A percentile compares a stretch with the other conserved stretches of the same genome.
These are phyloP conservation scores for Glaucomys volans DNA, from an alignment of 2,113 vertebrate species.

Conservation along the genomic window DNA sequence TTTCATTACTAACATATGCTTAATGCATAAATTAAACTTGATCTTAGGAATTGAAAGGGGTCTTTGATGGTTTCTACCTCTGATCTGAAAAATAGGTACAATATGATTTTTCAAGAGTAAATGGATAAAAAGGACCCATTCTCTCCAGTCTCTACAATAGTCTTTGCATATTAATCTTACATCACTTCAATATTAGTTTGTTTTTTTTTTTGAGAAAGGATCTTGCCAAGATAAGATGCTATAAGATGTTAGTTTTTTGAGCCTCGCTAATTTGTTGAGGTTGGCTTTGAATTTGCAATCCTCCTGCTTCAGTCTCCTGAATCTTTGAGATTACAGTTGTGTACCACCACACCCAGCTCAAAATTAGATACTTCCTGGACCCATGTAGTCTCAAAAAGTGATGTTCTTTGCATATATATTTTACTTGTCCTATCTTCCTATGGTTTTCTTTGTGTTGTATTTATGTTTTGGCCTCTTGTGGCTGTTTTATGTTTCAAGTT, in stretches of 20 bases:
- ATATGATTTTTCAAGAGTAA: not conserved
- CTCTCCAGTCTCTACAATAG: not conserved
- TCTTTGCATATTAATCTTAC: not conserved
- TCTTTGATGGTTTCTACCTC: not conserved
- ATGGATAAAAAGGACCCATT: not conserved
- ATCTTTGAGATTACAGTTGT: too few relatives aligned
- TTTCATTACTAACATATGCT: not conserved
- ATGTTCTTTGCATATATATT: not conserved
- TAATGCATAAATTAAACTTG: not conserved
- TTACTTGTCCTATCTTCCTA: not conserved
- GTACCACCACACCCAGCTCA: not conserved
- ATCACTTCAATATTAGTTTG: not conserved
- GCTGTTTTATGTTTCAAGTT: not conserved
- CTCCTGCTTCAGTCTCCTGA: too few relatives aligned
- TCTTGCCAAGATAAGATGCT: too few relatives aligned
- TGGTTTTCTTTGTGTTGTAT: not conserved
- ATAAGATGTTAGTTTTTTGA: too few relatives aligned
- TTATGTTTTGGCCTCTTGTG: not conserved
- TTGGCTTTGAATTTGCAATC: too few relatives aligned
- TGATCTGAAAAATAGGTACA: not conserved
- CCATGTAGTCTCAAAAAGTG: too few relatives aligned
- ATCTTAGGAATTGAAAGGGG: not conserved
- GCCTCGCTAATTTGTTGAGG: too few relatives aligned
- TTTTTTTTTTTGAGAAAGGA: too few relatives aligned
- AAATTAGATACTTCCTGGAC: not conserved